Percentiles rank a stretch among this genome's conserved stretches.
These are phyloP conservation scores for Aromia moschata DNA, from an alignment of 2,888 invertebrate genomes.

Conservation along the genomic window DNA sequence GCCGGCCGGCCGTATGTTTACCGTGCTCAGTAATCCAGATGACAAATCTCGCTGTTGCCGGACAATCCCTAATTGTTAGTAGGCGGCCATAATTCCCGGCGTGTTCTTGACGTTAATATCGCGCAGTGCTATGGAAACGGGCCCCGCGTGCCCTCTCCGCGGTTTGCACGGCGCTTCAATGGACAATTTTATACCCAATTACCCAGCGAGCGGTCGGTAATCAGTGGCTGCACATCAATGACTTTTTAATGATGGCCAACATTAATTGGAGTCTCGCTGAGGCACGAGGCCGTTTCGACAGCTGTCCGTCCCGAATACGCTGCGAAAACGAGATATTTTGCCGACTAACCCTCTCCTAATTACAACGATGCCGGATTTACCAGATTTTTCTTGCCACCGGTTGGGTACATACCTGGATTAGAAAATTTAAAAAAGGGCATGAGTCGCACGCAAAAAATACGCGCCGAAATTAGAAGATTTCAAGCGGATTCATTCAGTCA, in stretches of 20 bases:
- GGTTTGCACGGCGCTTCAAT: conserved; percentile 31
- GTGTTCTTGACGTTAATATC: conserved; percentile 32
- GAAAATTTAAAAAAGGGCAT: too few relatives aligned
- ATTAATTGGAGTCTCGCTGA: conserved; percentile 27
- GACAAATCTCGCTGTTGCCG: conserved; percentile 20
- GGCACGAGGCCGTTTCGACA: conserved; percentile 12
- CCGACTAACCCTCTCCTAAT: neutral
- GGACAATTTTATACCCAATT: conserved; percentile 42
- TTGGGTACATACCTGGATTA: too few relatives aligned
- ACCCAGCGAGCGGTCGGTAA: conserved; percentile 40
- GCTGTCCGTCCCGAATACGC: conserved; percentile 2
- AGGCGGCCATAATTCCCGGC: conserved; percentile 25
- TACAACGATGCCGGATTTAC: too few relatives aligned
- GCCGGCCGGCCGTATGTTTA: conserved; percentile 10
- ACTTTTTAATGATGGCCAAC: conserved; percentile 40
- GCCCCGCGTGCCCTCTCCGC: conserved; percentile 17
- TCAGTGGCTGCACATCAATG: conserved; percentile 39
- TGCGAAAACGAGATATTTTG: neutral
- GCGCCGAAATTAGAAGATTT: too few relatives aligned
- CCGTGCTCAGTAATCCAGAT: conserved; percentile 16
- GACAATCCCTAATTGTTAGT: conserved; percentile 29
- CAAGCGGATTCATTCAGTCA: too few relatives aligned
- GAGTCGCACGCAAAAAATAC: too few relatives aligned
- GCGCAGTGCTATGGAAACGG: conserved; percentile 24
- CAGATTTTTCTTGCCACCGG: too few relatives aligned